Conservation (phyloP, 2,797 vertebrate genomes). For the Ceryle rudis region DNA sequence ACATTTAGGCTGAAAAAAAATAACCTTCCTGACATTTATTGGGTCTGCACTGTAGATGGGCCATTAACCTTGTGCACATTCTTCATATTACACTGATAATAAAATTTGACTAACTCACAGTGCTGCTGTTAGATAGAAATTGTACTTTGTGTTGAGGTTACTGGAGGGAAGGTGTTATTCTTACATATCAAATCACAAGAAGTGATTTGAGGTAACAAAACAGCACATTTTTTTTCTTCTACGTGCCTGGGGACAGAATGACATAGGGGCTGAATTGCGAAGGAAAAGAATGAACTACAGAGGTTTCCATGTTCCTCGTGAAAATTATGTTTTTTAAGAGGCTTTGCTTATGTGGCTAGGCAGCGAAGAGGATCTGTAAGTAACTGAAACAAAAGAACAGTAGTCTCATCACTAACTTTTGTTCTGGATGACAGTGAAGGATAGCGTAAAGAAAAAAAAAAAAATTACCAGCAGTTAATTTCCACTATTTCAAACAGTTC, state of each 20-base stretch:
- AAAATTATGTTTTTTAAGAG: neutral
- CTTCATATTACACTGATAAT: neutral
- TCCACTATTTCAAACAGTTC: conserved; percentile 34
- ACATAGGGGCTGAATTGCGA: neutral
- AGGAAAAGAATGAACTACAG: neutral
- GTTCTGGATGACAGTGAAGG: neutral
- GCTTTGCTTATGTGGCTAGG: neutral
- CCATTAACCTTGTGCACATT: neutral
- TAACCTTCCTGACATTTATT: neutral
- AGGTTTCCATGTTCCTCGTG: neutral
- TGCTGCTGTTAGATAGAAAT: neutral
- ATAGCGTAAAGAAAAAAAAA: neutral
- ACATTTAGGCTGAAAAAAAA: neutral
- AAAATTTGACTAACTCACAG: neutral
- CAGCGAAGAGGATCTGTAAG: neutral
- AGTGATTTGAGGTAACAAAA: neutral
- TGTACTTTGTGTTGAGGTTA: neutral
- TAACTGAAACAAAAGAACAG: neutral
- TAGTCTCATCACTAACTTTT: neutral
- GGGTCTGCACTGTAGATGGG: neutral
- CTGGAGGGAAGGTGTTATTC: neutral
- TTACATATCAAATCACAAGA: neutral
- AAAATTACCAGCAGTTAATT: conserved; percentile 47
- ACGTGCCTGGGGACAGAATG: neutral
- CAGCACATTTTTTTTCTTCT: neutral